Base-by-base conservation (phyloP, 2,113 vertebrate species). In the Pycnonotus jocosus region DNA sequence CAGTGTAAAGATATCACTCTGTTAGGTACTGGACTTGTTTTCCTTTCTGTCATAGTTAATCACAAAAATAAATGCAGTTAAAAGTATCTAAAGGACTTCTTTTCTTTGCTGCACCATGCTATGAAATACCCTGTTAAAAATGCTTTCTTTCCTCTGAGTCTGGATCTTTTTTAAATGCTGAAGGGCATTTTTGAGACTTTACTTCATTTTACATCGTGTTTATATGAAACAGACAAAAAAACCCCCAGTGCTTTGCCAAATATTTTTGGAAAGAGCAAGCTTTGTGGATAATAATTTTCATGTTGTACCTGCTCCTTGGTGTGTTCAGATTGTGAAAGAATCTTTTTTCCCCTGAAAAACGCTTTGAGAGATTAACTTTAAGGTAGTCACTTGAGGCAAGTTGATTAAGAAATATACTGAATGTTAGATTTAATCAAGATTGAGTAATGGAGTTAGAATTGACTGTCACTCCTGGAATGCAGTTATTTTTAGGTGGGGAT, bases 151-250 rank as follows among this genome's bases (percentile, higher is more conserved):
- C 56, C 38, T 82, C 78, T 10, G 8, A 58, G 50, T 70, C 48
- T 57, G 31, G 48, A 89, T 90, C 21, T 2, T 58, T 90, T 90
- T 82, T 74, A 88, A 62, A 44, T 44, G 62, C 81, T 85, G 84
- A 92, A 91, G 74, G 91, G 85, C 81, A 33, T 95, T 94, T 90
- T 71, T 71, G 69, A 88, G 88, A 81, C 82, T 71, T 72, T 24
- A 71, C 25, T 82, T 64, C 0, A 0, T 81, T 96, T 96, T 68
- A 68, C 60, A 71, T 74, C 1, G 1, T 77, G 62, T 90, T 91
- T 77, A 56, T 91, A 47, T 80, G 88, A 91, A 95, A 77, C 66
- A 78, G 87, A 56, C 44, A 12, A n/a, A 60, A 78, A 68, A 73
- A 40, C 23, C 2, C 6, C 35, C 30, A 27, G 23, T 50, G 79